Evolutionary conservation across 1,140 invertebrate species (phyloP).

Genomic region (Drosophila sucinea): DNA sequence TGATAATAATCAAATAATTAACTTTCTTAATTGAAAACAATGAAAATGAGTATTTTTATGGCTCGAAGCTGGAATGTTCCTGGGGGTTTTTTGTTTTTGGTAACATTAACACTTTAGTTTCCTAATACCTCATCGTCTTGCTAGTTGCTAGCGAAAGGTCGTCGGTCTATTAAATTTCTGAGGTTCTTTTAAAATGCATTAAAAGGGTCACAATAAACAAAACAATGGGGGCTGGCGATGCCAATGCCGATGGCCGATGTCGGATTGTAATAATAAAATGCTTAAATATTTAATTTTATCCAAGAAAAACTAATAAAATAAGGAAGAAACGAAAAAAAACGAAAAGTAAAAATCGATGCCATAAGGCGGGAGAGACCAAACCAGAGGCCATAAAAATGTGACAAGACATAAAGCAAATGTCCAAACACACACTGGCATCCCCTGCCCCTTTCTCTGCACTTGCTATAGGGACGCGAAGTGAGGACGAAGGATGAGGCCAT

Average conservation of each 20-base stretch:
- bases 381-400: constrained; percentile 71
- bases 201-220: constrained; percentile 54
- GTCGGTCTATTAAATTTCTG: constrained; percentile 66
- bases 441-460: constrained; percentile 35
- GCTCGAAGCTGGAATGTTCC: constrained; percentile 49
- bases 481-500: constrained; percentile 41
- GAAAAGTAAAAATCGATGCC: constrained; percentile 66
- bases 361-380: constrained; percentile 45
- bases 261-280: constrained; percentile 66
- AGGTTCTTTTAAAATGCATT: constrained; percentile 76
- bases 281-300: constrained; percentile 76
- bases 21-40: constrained; percentile 82
- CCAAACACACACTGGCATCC: constrained; percentile 37
- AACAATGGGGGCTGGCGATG: constrained; percentile 36
- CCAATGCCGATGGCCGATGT: constrained; percentile 11
- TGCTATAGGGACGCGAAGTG: constrained; percentile 42
- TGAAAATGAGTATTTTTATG: constrained; percentile 70
- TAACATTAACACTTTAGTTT: constrained; percentile 74
- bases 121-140: constrained; percentile 28
- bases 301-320: constrained; percentile 62
- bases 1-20: constrained; percentile 81
- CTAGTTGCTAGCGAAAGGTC: neutral
- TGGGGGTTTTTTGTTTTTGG: constrained; percentile 37
- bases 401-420: constrained; percentile 72
- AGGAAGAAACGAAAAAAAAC: neutral